Base-by-base conservation (phyloP, 2,888 invertebrate genomes). In the Drosophila nr. perissopoda region DNA sequence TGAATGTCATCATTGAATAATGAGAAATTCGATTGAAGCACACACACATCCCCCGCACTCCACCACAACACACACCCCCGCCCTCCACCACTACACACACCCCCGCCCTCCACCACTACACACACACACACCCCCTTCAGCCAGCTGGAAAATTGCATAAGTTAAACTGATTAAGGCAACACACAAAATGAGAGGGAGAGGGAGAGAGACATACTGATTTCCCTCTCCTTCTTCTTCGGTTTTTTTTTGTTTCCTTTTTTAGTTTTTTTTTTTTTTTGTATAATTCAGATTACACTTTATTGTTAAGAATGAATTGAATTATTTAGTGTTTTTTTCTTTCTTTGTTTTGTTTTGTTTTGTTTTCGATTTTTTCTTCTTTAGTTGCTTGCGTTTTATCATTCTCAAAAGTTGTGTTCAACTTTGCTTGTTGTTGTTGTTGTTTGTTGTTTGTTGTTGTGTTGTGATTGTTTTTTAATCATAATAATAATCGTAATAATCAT, bases 301-400 rank as follows among this genome's bases (percentile, higher is more conserved):
- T 69, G 82, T 91, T 91, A 91, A 91, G 91, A 91, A 91, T 91
- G 90, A 91, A 91, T 91, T 91, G 90, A 91, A 90, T 91, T 90
- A 86, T 81, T 88, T 75, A 82, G 76, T 79, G 76, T 75, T 77
- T 60, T 58, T 65, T 54, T 73, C 71, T 58, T 73, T 52, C 65
- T 38, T 40, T 56, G 38, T 40, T 57, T 74, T 77, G 71, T 75
- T 82, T 72, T 59, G 25, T 69, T 67, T 62, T 49, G 27, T 59
- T 67, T 69, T 68, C 63, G 53, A 34, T 69, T 66, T 74, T 75
- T 78, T 38, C 29, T 31, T 31, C 54, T 75, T 71, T 77, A 75
- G 64, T 78, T 78, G 62, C 59, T 68, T 69, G 57, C 58, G 54
- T 67, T 67, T 65, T 48, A 57, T 68, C 58, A 62, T 68, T 56